Percentiles rank a stretch among this genome's conserved stretches.
phyloP scores from a whole-genome alignment of 2,797 vertebrate species.

The Astyanax mexicanus region DNA sequence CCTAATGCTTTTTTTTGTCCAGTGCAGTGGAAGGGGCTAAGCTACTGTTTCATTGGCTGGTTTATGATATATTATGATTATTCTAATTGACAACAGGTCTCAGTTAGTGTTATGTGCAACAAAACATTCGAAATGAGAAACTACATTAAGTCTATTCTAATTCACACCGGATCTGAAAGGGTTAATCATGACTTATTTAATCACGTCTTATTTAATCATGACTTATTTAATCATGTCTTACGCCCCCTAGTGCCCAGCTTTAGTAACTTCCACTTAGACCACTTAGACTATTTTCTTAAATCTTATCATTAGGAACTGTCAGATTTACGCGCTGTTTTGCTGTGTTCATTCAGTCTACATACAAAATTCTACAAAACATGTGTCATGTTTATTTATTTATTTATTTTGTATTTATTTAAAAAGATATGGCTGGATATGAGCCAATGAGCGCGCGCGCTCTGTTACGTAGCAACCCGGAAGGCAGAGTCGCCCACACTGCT shows the following conservation, averaged over 20 bases:
- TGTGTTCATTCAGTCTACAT: not conserved
- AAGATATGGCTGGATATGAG: constrained; percentile 33
- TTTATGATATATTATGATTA: too few relatives aligned
- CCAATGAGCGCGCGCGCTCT: constrained; percentile 34
- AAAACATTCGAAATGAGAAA: too few relatives aligned
- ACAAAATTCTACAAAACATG: not conserved
- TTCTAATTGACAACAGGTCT: too few relatives aligned
- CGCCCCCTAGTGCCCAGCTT: constrained; percentile 70
- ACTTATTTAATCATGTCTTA: not conserved
- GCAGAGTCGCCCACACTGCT: constrained; percentile 52
- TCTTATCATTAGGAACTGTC: not conserved
- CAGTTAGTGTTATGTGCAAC: too few relatives aligned
- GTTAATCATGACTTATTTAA: too few relatives aligned
- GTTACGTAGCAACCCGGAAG: constrained; percentile 79
- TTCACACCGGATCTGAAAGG: too few relatives aligned
- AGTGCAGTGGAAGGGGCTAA: too few relatives aligned
- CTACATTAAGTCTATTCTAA: too few relatives aligned
- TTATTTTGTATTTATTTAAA: not conserved
- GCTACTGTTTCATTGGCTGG: too few relatives aligned
- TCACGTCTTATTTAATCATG: too few relatives aligned
- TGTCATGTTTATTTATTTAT: not conserved
- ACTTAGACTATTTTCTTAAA: not conserved
- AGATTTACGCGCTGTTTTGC: not conserved
- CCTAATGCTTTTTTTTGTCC: too few relatives aligned
- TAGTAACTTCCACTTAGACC: not conserved